These are phyloP conservation scores for Megalurothrips usitatus DNA, from an alignment of 2,888 invertebrate genomes.

Conservation along the genomic window DNA sequence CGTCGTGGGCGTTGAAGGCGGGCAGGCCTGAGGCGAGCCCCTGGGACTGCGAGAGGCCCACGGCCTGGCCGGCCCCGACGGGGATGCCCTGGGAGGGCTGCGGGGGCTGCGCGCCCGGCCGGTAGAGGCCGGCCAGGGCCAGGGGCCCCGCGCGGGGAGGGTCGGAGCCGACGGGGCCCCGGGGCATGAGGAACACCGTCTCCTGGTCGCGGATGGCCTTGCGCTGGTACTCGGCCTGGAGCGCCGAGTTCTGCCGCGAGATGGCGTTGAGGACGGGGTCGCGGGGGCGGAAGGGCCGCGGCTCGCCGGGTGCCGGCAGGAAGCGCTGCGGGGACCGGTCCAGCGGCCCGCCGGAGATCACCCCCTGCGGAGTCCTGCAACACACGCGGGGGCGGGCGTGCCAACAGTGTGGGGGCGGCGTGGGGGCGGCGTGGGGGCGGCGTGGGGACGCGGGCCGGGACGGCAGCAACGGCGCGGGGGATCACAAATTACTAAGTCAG, in stretches of 20 bases:
- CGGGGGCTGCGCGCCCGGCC: not conserved
- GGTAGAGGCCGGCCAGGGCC: conserved; percentile 19
- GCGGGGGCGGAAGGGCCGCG: conserved; percentile 4
- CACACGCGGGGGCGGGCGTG: not conserved
- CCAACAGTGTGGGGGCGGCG: not conserved
- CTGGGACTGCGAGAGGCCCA: not conserved
- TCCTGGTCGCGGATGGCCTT: conserved; percentile 20
- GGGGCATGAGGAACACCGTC: conserved; percentile 7
- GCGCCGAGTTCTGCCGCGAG: conserved; percentile 18
- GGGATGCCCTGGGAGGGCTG: not conserved
- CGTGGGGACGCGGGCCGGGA: too few relatives aligned
- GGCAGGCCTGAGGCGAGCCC: not conserved
- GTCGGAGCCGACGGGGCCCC: conserved; percentile 7
- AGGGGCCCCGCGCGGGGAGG: conserved; percentile 8
- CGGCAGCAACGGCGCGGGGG: too few relatives aligned
- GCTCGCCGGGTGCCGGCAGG: not conserved
- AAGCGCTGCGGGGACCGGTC: conserved; percentile 3
- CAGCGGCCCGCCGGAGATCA: not conserved
- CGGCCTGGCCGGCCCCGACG: not conserved
- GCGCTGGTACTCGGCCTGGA: conserved; percentile 21
- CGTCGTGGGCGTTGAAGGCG: conserved; percentile 8
- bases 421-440: too few relatives aligned
- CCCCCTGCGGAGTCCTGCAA: not conserved
- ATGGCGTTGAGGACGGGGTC: conserved; percentile 19
- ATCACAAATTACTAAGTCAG: too few relatives aligned